phyloP scores from a whole-genome alignment of 2,113 vertebrate species.

The Tragelaphus scriptus region DNA sequence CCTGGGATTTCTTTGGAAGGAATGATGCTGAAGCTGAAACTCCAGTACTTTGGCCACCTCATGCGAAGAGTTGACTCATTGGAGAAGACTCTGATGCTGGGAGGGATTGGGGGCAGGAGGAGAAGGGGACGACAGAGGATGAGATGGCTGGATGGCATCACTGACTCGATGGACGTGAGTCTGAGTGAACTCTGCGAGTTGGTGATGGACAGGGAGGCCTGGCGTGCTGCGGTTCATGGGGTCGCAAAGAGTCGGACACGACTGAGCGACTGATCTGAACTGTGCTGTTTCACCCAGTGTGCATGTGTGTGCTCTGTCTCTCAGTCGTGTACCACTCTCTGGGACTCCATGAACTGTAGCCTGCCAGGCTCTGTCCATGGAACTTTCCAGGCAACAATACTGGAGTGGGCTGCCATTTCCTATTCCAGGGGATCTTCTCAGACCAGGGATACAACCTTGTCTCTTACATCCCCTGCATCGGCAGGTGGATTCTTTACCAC shows the following conservation, averaged over 20 bases:
- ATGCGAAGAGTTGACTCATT: too few species aligned
- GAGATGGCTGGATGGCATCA: too few species aligned
- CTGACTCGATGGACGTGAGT: too few species aligned
- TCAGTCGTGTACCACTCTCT: not conserved
- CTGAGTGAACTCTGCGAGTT: too few species aligned
- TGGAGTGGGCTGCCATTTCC: not conserved
- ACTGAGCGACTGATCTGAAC: too few species aligned
- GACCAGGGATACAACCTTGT: not conserved
- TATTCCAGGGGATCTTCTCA: not conserved
- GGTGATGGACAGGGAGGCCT: too few species aligned
- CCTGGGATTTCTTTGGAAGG: too few species aligned
- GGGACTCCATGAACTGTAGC: not conserved
- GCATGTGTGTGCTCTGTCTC: not conserved
- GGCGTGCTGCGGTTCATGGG: fast-evolving
- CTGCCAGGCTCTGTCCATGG: not conserved
- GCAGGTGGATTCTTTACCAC: not conserved
- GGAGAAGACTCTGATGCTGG: too few species aligned
- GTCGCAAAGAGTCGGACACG: fast-evolving
- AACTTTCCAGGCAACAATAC: not conserved
- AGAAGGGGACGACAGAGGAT: too few species aligned
- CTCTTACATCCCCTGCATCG: not conserved
- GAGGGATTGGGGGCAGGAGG: too few species aligned
- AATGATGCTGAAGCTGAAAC: too few species aligned
- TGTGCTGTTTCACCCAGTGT: not conserved
- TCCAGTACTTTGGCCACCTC: too few species aligned